Evolutionary conservation across 2,797 vertebrate genomes (phyloP).

Genomic region (Sebastes paucispinis): DNA sequence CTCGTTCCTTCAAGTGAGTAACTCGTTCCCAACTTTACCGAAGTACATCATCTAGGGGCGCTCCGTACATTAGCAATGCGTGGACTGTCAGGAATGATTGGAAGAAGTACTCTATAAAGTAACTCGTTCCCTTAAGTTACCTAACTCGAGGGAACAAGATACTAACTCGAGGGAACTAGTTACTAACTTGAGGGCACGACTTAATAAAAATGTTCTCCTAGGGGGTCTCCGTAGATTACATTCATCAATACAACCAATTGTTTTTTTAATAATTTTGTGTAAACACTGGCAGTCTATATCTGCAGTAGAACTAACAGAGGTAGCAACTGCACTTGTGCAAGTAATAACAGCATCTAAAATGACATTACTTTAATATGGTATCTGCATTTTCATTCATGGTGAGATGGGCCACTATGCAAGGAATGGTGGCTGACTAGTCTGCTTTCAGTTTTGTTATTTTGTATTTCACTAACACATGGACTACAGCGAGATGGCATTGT

Average conservation of each 20-base stretch:
- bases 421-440: neutral
- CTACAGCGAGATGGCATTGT: neutral
- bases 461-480: neutral
- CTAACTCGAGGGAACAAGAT: too few species aligned
- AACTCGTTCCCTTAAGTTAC: too few species aligned
- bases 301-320: constrained; percentile 19
- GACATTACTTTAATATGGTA: neutral
- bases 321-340: constrained; percentile 5
- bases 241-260: constrained; percentile 19
- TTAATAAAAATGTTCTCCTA: too few species aligned
- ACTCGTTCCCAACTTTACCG: too few species aligned
- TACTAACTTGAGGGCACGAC: too few species aligned
- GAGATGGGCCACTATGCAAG: neutral
- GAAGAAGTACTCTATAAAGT: too few species aligned
- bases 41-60: too few species aligned
- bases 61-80: too few species aligned
- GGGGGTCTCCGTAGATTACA: neutral
- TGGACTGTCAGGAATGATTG: too few species aligned
- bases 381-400: neutral
- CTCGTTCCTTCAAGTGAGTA: too few species aligned
- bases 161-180: too few species aligned
- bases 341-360: neutral
- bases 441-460: neutral
- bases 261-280: neutral
- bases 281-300: neutral